These are phyloP conservation scores for Drosophila murphyi DNA, from an alignment of 1,140 invertebrate genomes.

Conservation along the genomic window DNA sequence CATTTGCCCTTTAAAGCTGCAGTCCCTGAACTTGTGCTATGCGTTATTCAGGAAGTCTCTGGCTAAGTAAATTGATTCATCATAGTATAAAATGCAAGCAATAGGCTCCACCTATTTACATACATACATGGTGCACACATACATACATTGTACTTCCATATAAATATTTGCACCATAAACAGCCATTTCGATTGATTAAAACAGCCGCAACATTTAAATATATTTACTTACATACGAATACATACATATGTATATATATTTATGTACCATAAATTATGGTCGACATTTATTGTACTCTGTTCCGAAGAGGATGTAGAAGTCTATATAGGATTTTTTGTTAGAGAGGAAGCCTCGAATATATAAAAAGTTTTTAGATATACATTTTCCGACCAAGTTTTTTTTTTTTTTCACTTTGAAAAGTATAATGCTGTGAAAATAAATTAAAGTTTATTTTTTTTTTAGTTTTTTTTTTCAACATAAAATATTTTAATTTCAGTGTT, in stretches of 20 bases:
- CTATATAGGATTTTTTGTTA: too few relatives aligned
- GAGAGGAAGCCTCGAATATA: too few relatives aligned
- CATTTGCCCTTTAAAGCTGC: constrained; percentile 7
- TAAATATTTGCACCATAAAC: constrained; percentile 19
- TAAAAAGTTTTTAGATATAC: too few relatives aligned
- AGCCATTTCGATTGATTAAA: constrained; percentile 39
- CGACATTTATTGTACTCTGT: constrained; percentile 6
- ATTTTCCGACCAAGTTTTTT: too few relatives aligned
- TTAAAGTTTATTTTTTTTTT: too few relatives aligned
- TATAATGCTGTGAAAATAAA: background rate
- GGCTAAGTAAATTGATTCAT: constrained; percentile 32
- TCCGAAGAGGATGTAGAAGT: background rate
- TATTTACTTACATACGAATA: constrained; percentile 5
- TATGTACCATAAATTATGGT: constrained; percentile 27
- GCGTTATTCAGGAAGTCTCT: constrained; percentile 11
- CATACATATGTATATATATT: background rate
- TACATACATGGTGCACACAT: background rate
- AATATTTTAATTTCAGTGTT: too few relatives aligned
- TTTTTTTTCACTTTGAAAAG: too few relatives aligned
- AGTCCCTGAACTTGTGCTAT: constrained; percentile 14
- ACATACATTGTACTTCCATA: background rate
- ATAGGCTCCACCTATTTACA: background rate
- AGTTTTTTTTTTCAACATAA: too few relatives aligned
- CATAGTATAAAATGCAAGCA: constrained; percentile 23
- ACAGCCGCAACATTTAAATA: constrained; percentile 36